Evolutionary conservation across 2,888 invertebrate species (phyloP), one percentile per base, ranked within the genome.

Genomic region (Dasypolia templi): DNA sequence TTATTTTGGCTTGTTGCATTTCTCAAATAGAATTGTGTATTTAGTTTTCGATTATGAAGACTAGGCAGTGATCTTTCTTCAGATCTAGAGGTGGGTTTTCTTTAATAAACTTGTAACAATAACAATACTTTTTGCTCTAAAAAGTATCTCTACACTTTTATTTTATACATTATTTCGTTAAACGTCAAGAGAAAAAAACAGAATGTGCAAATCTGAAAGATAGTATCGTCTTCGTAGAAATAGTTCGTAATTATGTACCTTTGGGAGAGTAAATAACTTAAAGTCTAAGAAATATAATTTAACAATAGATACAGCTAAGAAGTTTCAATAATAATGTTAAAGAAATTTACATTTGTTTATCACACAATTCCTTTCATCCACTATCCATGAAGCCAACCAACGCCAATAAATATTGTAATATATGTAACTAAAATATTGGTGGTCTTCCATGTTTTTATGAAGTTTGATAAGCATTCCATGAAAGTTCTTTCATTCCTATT

Each of bases 291-390:
- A 86, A 84, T 89, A 91, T 91, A 92, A 92, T 92, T 93, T 92
- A 92, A 90, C 88, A 89, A 92, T 90, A 91, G 83, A 91, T 90
- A 89, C 59, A 89, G 85, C 87, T 90, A 91, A 86, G 82, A 88
- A 88, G 82, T 83, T 89, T 92, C 88, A 91, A 89, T 90, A 90
- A 91, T 88, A 91, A 90, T 91, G 90, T 91, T 89, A 91, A 76
- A 90, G 89, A 89, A 92, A 93, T 94, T 92, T 95, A 94, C 94
- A 94, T 91, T 94, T 78, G 76, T 82, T 94, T 95, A 95, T 95
- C 95, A 95, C 95, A 95, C 95, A 89, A 93, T 93, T 90, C 88
- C 91, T 85, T 88, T 82, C 89, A 90, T 89, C 83, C 86, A 86
- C 86, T 86, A 89, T 90, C 87, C 85, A 86, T 90, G 90, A 88